Evolutionary conservation across 2,888 invertebrate genomes (phyloP).

Genomic region (Trichacis sp.): DNA sequence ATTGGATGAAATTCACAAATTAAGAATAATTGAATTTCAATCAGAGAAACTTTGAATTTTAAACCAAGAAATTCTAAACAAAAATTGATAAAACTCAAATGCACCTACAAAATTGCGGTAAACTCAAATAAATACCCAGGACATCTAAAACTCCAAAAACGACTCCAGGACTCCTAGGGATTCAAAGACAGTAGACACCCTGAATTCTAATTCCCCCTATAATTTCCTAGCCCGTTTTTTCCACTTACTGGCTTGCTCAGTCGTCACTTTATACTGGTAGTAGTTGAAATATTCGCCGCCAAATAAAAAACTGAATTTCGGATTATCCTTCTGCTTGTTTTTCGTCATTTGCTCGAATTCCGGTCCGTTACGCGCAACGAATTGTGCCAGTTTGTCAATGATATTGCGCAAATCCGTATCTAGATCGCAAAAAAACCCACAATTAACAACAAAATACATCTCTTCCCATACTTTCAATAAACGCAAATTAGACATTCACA

Average conservation of each 20-base stretch:
- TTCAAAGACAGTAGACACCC: too few species aligned
- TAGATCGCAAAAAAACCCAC: constrained; percentile 58
- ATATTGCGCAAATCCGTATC: constrained; percentile 96
- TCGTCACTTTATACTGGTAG: constrained; percentile 95
- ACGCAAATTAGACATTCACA: background rate
- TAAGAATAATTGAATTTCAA: too few species aligned
- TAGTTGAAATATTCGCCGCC: constrained; percentile 96
- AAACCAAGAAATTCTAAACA: too few species aligned
- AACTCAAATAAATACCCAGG: too few species aligned
- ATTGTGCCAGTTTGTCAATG: constrained; percentile 98
- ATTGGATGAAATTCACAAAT: too few species aligned
- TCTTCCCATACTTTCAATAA: background rate
- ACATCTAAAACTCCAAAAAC: too few species aligned
- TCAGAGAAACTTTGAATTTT: too few species aligned
- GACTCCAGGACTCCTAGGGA: too few species aligned
- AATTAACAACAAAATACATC: too few species aligned
- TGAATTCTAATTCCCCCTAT: background rate
- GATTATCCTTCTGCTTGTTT: constrained; percentile 97
- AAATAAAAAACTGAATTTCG: constrained; percentile 96
- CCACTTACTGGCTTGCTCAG: constrained; percentile 93
- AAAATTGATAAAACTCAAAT: too few species aligned
- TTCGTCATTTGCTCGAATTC: constrained; percentile 99
- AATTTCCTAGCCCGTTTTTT: constrained; percentile 23
- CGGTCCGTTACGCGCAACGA: constrained; percentile 99
- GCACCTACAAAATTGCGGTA: too few species aligned